A percentile compares a stretch with the other conserved stretches of the same genome.
phyloP scores from a whole-genome alignment of 2,888 invertebrate species.

The Frankliniella intonsa region DNA sequence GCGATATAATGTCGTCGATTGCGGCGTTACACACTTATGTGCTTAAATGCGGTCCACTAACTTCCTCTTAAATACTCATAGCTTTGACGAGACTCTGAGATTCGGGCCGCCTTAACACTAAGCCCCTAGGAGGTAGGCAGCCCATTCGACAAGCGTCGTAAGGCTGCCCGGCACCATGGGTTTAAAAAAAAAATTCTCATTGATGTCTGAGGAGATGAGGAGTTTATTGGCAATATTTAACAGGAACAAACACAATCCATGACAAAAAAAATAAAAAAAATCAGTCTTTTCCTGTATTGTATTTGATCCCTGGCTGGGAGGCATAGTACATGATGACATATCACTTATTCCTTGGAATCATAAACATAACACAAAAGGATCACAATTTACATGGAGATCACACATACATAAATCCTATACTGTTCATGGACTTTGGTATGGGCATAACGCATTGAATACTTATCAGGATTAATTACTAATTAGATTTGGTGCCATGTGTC shows the following conservation, averaged over 20 bases:
- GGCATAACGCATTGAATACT: no score
- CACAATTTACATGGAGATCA: neutral
- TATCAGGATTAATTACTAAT: conserved; percentile 46
- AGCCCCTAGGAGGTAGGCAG: no score
- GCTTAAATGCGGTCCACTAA: no score
- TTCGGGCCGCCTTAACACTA: no score
- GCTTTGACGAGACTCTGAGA: no score
- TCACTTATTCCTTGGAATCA: neutral
- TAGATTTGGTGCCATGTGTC: conserved; percentile 76
- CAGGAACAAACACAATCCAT: neutral
- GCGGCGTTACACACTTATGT: no score
- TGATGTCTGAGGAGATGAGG: no score
- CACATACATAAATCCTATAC: neutral
- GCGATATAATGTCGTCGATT: no score
- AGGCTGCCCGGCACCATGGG: no score
- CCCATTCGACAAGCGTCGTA: no score
- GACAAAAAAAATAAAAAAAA: neutral
- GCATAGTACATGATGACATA: neutral
- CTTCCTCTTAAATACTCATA: no score
- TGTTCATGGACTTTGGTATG: neutral
- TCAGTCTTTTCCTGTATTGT: neutral
- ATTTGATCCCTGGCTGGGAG: neutral
- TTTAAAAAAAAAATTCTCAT: no score
- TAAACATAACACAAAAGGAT: neutral
- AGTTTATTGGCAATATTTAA: neutral